A percentile compares a stretch with the other conserved stretches of the same genome.
Evolutionary conservation across 2,113 vertebrate genomes (phyloP).

Genomic region (Pygoscelis antarcticus): DNA sequence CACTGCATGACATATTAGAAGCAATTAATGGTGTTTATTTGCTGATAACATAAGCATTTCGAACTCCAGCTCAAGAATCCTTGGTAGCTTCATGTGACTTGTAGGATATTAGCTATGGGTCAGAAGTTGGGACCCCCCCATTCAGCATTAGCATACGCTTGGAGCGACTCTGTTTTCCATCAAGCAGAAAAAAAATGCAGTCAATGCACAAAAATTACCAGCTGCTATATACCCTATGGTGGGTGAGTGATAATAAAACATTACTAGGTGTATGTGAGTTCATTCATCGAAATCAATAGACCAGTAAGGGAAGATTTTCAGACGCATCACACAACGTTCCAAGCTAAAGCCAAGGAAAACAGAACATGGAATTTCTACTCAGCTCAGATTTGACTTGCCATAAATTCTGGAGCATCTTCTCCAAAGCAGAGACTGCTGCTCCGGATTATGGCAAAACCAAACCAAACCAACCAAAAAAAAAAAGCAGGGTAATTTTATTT

Average conservation of each 20-base stretch:
- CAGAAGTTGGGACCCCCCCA: constrained; percentile 49
- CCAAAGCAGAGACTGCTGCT: background rate
- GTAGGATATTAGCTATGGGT: constrained; percentile 69
- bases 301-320: background rate
- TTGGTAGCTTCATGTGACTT: constrained; percentile 56
- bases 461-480: background rate
- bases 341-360: background rate
- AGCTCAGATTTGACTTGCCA: background rate
- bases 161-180: constrained; percentile 39
- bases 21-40: constrained; percentile 67
- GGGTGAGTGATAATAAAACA: constrained; percentile 24
- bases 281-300: constrained; percentile 15
- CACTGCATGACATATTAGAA: constrained; percentile 37
- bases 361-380: background rate
- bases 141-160: constrained; percentile 53
- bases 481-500: background rate
- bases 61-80: constrained; percentile 54
- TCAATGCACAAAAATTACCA: background rate
- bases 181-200: constrained; percentile 17
- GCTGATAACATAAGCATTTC: constrained; percentile 58
- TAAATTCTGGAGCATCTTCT: background rate
- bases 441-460: background rate
- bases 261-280: background rate
- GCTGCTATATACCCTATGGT: background rate
- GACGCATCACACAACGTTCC: fast-evolving